Conservation (phyloP, 2,797 vertebrate genomes). For the Pygocentrus nattereri region DNA sequence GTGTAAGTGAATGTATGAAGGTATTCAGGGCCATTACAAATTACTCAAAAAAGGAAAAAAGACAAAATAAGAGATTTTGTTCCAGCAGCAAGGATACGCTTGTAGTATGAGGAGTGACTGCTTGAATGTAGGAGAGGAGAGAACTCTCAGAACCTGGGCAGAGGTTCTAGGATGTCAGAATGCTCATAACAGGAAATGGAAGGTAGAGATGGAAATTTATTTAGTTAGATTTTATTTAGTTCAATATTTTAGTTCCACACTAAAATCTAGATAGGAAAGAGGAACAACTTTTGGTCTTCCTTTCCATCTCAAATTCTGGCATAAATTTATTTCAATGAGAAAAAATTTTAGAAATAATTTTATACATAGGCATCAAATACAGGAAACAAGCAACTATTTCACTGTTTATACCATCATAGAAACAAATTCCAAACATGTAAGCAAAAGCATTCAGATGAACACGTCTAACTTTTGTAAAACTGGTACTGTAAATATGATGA, state of each 20-base stretch:
- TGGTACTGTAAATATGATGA: not conserved
- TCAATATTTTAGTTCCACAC: too few relatives aligned
- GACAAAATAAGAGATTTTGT: too few relatives aligned
- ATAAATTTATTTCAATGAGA: not conserved
- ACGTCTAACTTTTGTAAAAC: not conserved
- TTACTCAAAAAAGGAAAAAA: not conserved
- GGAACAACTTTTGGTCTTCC: not conserved
- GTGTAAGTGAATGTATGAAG: too few relatives aligned
- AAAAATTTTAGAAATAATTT: not conserved
- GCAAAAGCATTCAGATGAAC: not conserved
- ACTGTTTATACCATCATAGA: not conserved
- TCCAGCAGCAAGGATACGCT: too few relatives aligned
- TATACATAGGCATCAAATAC: not conserved
- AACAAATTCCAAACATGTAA: not conserved
- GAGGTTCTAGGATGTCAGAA: too few relatives aligned
- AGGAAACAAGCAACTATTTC: not conserved
- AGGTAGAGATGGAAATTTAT: not conserved
- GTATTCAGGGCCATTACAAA: too few relatives aligned
- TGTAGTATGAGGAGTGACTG: not conserved
- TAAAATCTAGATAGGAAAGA: not conserved
- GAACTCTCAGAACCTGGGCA: not conserved
- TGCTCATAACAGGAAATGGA: too few relatives aligned
- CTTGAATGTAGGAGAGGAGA: not conserved
- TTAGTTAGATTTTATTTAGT: too few relatives aligned
- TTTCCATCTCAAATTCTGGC: too few relatives aligned